A percentile compares a stretch with the other conserved stretches of the same genome.
phyloP scores from a whole-genome alignment of 1,140 invertebrate genomes.

The Drosophila teissieri region DNA sequence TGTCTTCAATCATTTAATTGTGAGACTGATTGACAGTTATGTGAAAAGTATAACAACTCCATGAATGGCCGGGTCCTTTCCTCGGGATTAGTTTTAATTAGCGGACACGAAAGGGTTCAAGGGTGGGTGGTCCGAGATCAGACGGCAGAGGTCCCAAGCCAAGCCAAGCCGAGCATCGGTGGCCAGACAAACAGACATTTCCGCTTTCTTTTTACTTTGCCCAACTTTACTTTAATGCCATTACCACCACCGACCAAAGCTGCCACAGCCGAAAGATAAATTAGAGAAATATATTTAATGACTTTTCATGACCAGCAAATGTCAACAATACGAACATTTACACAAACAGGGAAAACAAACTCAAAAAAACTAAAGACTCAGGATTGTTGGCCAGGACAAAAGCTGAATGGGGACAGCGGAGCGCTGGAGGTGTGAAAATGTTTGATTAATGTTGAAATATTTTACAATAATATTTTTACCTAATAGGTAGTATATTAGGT shows the following conservation, averaged over 20 bases:
- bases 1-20: constrained; percentile 84
- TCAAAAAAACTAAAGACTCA: constrained; percentile 59
- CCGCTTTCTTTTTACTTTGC: constrained; percentile 49
- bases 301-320: constrained; percentile 82
- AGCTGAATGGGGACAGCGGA: constrained; percentile 13
- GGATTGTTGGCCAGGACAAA: constrained; percentile 51
- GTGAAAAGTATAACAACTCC: constrained; percentile 69
- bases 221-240: constrained; percentile 65
- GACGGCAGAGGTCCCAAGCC: constrained; percentile 20
- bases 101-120: constrained; percentile 58
- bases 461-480: constrained; percentile 22
- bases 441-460: constrained; percentile 73
- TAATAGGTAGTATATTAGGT: background rate
- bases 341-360: constrained; percentile 42
- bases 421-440: constrained; percentile 76
- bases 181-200: constrained; percentile 52
- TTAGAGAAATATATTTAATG: constrained; percentile 83
- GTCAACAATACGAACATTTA: constrained; percentile 79
- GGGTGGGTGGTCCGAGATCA: constrained; percentile 17
- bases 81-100: constrained; percentile 79
- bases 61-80: constrained; percentile 34
- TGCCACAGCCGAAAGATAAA: constrained; percentile 75
- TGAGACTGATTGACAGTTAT: constrained; percentile 77
- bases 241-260: constrained; percentile 60
- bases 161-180: constrained; percentile 10